Conservation (phyloP, 2,888 invertebrate species). For the Drosophila nr. fundita region DNA sequence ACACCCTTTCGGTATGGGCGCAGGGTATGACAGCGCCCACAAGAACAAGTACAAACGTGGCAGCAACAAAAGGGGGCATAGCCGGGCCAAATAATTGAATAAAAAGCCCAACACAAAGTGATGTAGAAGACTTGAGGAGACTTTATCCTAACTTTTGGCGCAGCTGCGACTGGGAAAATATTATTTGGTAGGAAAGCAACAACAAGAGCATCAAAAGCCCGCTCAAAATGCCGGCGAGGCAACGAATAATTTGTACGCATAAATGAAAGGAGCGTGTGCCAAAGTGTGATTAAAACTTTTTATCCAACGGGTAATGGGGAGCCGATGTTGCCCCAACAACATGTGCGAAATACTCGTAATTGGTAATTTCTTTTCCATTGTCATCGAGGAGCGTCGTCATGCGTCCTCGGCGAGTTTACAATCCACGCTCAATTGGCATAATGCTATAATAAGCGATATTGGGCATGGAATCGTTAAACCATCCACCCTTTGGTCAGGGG, state of each 20-base stretch:
- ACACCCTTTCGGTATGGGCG: neutral
- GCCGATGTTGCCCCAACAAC: conserved; percentile 6
- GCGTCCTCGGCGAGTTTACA: conserved; percentile 31
- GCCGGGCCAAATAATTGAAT: conserved; percentile 50
- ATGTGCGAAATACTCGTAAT: conserved; percentile 54
- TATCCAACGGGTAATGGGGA: conserved; percentile 7
- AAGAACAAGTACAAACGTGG: conserved; percentile 18
- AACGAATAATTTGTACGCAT: conserved; percentile 75
- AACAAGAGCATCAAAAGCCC: conserved; percentile 46
- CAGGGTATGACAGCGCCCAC: conserved; percentile 19
- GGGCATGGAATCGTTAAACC: conserved; percentile 31
- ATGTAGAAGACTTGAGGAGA: conserved; percentile 64
- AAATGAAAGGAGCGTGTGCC: conserved; percentile 70
- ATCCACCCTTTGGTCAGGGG: conserved; percentile 22
- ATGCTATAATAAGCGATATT: conserved; percentile 75
- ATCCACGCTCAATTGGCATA: conserved; percentile 75
- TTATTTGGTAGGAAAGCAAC: conserved; percentile 1
- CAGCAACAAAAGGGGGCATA: conserved; percentile 27
- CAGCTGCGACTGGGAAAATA: conserved; percentile 50
- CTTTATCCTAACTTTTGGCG: conserved; percentile 66
- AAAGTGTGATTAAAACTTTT: conserved; percentile 80
- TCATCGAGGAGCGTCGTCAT: conserved; percentile 36
- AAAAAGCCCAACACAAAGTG: conserved; percentile 56
- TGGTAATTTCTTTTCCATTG: conserved; percentile 57
- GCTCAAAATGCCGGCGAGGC: conserved; percentile 48